Evolutionary conservation across 2,113 vertebrate species (phyloP).

Genomic region (Trogon surrucura): DNA sequence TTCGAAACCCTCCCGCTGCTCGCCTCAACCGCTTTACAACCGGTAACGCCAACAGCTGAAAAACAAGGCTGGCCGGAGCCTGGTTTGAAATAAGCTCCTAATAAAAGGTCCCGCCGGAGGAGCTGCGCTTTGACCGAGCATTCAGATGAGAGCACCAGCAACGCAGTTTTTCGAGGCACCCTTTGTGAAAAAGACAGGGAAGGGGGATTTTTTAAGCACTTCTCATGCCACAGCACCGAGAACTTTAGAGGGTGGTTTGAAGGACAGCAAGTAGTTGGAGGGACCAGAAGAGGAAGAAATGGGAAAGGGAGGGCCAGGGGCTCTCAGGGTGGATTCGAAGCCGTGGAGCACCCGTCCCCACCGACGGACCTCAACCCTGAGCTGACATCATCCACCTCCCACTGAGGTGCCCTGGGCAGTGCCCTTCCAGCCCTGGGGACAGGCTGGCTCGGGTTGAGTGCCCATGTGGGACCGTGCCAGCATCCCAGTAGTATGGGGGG

Average conservation of each 20-base stretch:
- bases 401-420: not conserved
- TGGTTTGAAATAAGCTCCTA: not conserved
- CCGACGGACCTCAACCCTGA: accelerated
- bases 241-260: not conserved
- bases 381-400: not conserved
- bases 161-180: not conserved
- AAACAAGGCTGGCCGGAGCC: not conserved
- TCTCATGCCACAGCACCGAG: accelerated
- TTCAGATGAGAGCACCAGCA: accelerated
- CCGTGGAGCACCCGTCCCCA: not conserved
- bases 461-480: accelerated
- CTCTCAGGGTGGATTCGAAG: not conserved
- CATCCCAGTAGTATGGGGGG: accelerated
- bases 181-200: not conserved
- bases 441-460: not conserved
- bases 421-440: not conserved
- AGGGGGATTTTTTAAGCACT: not conserved
- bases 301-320: not conserved
- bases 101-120: not conserved
- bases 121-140: accelerated
- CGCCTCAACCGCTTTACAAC: not conserved
- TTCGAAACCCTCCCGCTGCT: not conserved
- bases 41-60: not conserved
- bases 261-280: not conserved
- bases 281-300: not conserved